Evolutionary conservation across 1,140 invertebrate species (phyloP), one percentile per base, ranked within the genome.

Genomic region (Formica selysi): DNA sequence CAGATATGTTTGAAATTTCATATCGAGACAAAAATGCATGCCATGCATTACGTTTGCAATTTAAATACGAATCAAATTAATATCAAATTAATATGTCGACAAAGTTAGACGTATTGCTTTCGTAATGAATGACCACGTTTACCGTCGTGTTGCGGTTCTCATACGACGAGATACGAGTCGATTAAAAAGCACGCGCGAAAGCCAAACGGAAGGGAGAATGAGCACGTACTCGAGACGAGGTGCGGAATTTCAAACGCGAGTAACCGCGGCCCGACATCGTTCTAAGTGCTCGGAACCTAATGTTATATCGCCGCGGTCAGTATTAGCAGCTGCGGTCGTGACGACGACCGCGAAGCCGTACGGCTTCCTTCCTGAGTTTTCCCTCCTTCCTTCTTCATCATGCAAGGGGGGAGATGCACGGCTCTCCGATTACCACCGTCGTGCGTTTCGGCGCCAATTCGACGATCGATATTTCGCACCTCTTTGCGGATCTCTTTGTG

Each of bases 171-270:
- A 29, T 36, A 26, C 29, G 32, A 10, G 36, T 41, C 78, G 51
- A 73, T 81, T 44, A n/a, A 71, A 22, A 73, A 70, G 19, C 51
- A 59, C 22, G 32, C 64, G n/a, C 76, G 41, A 64, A 67, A 73
- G 85, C 36, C 54, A 62, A 85, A 76, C 86, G 89, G 88, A 90
- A 87, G 89, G 61, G 29, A 73, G 76, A 79, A 86, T 76, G 89
- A 79, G 83, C 89, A 90, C 89, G 86, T 88, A 90, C 89, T 85
- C 80, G 86, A 41, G 41, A 89, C 91, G 89, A 90, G 78, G 91
- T 64, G 54, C 86, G 89, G 93, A 92, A 94, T 94, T 94, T 92
- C 91, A 90, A 94, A 91, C 90, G 76, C 85, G 74, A 54, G 68
- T 44, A 86, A 51, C 54, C 81, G 59, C 38, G 73, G 76, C 71